phyloP scores from a whole-genome alignment of 53 echinoderm and acorn worm genomes.

The Temnopleurus reevesii region DNA sequence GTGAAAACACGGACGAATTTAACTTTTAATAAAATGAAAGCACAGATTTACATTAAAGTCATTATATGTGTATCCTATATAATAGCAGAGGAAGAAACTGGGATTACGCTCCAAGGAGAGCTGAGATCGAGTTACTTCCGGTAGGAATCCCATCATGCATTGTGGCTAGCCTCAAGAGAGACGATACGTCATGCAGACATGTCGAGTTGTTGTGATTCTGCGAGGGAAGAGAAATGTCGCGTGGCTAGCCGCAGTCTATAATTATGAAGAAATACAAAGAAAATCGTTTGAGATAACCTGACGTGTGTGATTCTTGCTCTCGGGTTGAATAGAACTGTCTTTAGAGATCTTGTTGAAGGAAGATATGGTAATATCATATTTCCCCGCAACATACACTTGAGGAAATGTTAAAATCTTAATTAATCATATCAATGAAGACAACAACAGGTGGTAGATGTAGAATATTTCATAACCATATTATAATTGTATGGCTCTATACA shows the following conservation, averaged over 20 bases:
- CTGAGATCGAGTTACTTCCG: slow-evolving; percentile 7
- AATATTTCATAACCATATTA: no score
- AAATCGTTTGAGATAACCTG: neutral
- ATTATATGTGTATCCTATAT: neutral
- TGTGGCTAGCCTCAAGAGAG: neutral
- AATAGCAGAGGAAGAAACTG: neutral
- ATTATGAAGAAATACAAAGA: neutral
- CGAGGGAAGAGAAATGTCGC: neutral
- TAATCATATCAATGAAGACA: no score
- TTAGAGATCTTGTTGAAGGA: neutral
- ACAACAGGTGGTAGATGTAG: no score
- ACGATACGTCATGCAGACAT: neutral
- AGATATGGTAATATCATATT: neutral
- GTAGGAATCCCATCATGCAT: slow-evolving; percentile 28
- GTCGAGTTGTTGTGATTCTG: neutral
- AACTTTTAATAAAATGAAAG: no score
- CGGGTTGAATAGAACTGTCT: neutral
- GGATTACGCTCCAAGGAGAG: neutral
- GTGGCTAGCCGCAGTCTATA: neutral
- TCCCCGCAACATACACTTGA: no score
- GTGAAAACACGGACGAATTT: no score
- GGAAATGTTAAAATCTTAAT: no score
- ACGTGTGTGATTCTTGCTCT: neutral
- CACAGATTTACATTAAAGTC: no score
- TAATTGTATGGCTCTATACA: no score